Evolutionary conservation across 2,888 invertebrate genomes (phyloP), one percentile per base, ranked within the genome.

Genomic region (Morpho helenor): DNA sequence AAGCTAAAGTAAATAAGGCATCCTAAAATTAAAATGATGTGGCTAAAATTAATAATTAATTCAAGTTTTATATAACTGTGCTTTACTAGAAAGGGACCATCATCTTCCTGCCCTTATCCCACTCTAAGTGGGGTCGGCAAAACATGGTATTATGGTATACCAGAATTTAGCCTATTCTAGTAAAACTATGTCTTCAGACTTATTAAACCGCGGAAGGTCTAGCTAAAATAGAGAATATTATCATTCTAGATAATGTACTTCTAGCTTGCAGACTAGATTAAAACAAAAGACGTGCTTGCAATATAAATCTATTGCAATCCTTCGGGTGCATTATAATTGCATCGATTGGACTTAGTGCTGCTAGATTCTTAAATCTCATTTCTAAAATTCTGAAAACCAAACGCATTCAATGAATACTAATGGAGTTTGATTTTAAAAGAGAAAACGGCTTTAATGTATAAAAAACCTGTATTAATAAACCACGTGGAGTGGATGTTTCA

Each of bases 251-350:
- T 80, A 79, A 82, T 79, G 79, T 73, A 79, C 79, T 68, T 63
- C 67, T 73, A 77, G 78, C 77, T 80, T 80, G 68, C 73, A 74
- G 77, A 81, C 83, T 76, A 82, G 81, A 87, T 87, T 87, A 87
- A 86, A 86, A 87, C 87, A 87, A 87, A 84, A 87, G 77, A 87
- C 87, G 87, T 87, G 88, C 82, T 84, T 84, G 86, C 82, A 87
- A 88, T 88, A 81, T 77, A 77, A 81, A 79, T 80, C 75, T 79
- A 79, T 72, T 87, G 87, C 87, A 87, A 84, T 87, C 87, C 87
- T 87, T 84, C 75, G 83, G 82, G 81, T 84, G 86, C 85, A 83
- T 84, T 86, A 83, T 86, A 87, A 88, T 87, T 88, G 85, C 85
- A 83, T 79, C 75, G 77, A 61, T 60, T 76, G 74, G 68, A 66